Evolutionary conservation across 2,113 vertebrate genomes (phyloP), one percentile per base, ranked within the genome.

Genomic region (Chaetops frenatus): DNA sequence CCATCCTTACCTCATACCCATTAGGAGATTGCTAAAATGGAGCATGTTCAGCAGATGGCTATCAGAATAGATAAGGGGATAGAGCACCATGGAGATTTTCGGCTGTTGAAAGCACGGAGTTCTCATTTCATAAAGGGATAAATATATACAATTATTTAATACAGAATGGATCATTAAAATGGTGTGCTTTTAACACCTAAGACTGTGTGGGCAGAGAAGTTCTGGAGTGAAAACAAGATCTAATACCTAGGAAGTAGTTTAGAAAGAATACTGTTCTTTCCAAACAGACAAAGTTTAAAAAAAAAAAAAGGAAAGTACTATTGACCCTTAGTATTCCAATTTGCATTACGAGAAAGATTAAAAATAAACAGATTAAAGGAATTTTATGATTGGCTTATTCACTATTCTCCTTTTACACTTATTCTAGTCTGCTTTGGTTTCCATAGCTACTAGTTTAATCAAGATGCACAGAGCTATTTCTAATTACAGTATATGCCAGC

Each of bases 391-490:
- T 96, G 96, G 95, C 62, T 97, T 97, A 81, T 95, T 96, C 86
- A 57, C 72, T 60, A 91, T 97, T 95, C 83, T 97, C 69, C 61
- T 95, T 97, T 97, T 97, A 96, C 96, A 96, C 90, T 96, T 95
- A 69, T 79, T 92, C 94, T 94, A 93, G 92, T 81, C 95, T 96
- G 93, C 78, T 93, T 94, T 96, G 81, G 98, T 98, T 98, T 87
- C 98, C 97, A 98, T 98, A 95, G 98, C 95, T 97, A 98, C 98
- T 86, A 86, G 94, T 91, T 98, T 98, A 98, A 98, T 98, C 97
- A 97, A 93, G 97, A 97, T 97, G 96, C 97, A 97, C 81, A 83
- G 96, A 98, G 94, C 92, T 97, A 97, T 97, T 98, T 98, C 98
- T 98, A 98, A 98, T 98, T 98, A 97, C 97, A 97, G 97, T 97